Evolutionary conservation across 2,113 vertebrate species (phyloP).

Genomic region (Lepus timidus): DNA sequence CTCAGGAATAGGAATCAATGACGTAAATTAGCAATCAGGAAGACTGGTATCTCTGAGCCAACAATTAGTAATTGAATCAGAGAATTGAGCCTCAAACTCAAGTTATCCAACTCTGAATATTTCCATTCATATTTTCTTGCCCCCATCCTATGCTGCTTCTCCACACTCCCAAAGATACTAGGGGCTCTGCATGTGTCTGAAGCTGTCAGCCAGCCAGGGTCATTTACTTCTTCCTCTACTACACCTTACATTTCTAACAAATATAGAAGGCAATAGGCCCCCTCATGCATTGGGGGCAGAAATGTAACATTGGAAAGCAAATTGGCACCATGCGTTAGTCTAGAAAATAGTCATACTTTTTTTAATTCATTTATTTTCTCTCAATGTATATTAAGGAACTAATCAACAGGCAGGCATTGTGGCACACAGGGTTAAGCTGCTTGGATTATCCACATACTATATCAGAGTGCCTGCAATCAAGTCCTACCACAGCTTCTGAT

Average conservation of each 20-base stretch:
- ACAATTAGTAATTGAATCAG: background rate
- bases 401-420: no score
- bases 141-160: background rate
- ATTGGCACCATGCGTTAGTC: background rate
- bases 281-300: background rate
- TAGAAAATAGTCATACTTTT: background rate
- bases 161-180: background rate
- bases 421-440: no score
- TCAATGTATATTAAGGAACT: conserved; percentile 35
- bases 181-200: background rate
- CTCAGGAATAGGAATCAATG: background rate
- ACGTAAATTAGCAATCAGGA: background rate
- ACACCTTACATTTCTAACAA: background rate
- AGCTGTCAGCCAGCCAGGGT: background rate
- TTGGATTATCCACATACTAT: no score
- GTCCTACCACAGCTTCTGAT: no score
- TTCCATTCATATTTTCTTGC: background rate
- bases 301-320: conserved; percentile 26
- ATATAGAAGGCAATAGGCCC: background rate
- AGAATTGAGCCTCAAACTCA: background rate
- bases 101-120: background rate
- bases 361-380: conserved; percentile 27
- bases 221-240: background rate
- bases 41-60: background rate
- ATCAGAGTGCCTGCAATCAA: no score